phyloP scores from a whole-genome alignment of 2,113 vertebrate species.

The Festucalex cinctus region DNA sequence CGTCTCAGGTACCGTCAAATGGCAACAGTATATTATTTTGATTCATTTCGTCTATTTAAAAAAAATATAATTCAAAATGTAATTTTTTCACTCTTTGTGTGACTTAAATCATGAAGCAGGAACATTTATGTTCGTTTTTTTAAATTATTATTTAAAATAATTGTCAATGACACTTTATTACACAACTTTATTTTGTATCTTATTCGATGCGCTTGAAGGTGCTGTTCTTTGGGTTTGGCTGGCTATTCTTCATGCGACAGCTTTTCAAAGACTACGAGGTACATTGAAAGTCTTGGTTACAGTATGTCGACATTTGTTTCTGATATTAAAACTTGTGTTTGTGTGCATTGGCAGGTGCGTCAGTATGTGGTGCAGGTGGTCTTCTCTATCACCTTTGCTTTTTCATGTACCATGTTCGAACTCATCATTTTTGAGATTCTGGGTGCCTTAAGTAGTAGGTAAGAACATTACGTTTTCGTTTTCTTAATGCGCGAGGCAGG shows the following conservation, averaged over 20 bases:
- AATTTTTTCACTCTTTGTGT: neutral
- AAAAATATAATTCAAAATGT: too few species aligned
- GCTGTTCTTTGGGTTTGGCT: constrained; percentile 96
- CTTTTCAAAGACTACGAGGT: constrained; percentile 99
- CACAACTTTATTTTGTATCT: neutral
- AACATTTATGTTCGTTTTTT: neutral
- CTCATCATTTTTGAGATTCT: constrained; percentile 99
- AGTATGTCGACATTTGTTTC: neutral
- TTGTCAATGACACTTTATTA: neutral
- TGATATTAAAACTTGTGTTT: neutral
- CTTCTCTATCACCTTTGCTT: constrained; percentile 96
- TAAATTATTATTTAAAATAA: too few species aligned
- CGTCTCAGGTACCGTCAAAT: constrained; percentile 83
- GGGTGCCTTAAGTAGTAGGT: constrained; percentile 92
- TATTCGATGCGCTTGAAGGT: constrained; percentile 69
- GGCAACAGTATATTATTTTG: neutral
- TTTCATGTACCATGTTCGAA: constrained; percentile 99
- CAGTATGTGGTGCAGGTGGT: constrained; percentile 96
- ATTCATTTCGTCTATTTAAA: neutral
- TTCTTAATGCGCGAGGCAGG: too few species aligned
- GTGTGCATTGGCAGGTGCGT: constrained; percentile 76
- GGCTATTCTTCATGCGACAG: constrained; percentile 96
- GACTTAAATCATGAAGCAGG: neutral
- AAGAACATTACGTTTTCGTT: constrained; percentile 33
- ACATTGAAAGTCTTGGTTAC: neutral